Base-by-base conservation (phyloP, 2,797 vertebrate genomes). In the Ceryle rudis region DNA sequence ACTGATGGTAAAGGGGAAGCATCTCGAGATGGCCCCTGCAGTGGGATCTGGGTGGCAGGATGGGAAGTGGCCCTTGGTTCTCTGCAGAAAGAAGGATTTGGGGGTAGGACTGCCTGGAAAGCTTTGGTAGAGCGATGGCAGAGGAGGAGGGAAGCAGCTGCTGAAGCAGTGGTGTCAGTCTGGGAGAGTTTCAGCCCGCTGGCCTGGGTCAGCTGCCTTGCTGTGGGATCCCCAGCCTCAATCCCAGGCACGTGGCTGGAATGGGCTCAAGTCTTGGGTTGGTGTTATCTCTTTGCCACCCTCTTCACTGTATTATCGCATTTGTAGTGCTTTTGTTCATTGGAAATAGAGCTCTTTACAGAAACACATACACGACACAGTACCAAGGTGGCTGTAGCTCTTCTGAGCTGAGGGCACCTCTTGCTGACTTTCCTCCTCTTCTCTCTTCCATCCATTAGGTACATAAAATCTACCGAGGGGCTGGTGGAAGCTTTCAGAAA, bases 391-490 rank as follows among this genome's bases (percentile, higher is more conserved):
- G 6, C 52, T 7, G 0, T 18, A 49, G 72, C 21, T 60, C 26
- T 70, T 44, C 17, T 20, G 33, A 62, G 92, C 44, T 15, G 23
- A 33, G n/a, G 26, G 41, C 37, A 13, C 33, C 37, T 80, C n/a
- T 9, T 72, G 33, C 75, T 94, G 79, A 93, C 37, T 37, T 42
- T 66, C 22, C 33, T 90, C 67, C 33, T 64, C 10, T 67, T 33
- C 60, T 95, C 65, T 60, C 42, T 54, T 64, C 60, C 29, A 31
- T 26, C 55, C 46, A 2, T 15, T 91, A 99, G 99, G 99, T 99
- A 41, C 99, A 99, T 96, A 98, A 98, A 89, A 93, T 99, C 94
- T 99, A 99, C 96, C 99, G 99, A 9, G 99, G 99, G 2, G 98
- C 96, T 1, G 99, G 99, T 0, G 99, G 99, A n/a, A 99, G 99